Evolutionary conservation across 2,797 vertebrate species (phyloP), one percentile per base, ranked within the genome.

Genomic region (Diceros bicornis): DNA sequence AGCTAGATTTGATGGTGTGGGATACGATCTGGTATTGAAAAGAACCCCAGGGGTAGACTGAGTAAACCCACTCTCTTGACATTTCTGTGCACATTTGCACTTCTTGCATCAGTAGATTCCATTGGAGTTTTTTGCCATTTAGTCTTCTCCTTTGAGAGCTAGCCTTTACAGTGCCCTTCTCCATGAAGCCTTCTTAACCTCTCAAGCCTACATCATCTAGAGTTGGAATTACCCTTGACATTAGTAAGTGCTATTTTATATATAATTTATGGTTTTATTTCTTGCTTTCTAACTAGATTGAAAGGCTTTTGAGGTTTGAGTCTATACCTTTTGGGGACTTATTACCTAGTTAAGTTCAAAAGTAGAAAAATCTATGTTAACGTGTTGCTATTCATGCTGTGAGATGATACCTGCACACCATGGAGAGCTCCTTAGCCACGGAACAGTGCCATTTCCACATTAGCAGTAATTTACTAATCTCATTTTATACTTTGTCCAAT

Each of bases 141-240:
- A 25, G 18, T 34, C 84, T 83, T 87, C 21, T 89, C 52, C 83
- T 81, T 52, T 87, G 75, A 95, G 62, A 94, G 61, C 7, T n/a
- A 75, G 37, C 18, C 44, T 96, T 74, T 83, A 50, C 59, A 41
- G 1, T 81, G 27, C 83, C 37, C 32, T 94, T 88, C 85, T 74
- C 27, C 47, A 17, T 52, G n/a, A 97, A 93, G 47, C 20, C 82
- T 78, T 95, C 55, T 88, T 20, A 37, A 4, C 37, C 52, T 89
- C 44, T 55, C 27, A 79, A n/a, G 11, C 7, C 13, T 86, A 1
- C 1, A 37, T 57, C 52, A 44, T 75, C 10, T 93, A 2, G 72
- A 84, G 32, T 57, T 97, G 55, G 14, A 93, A 89, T 91, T 93
- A 50, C 21, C 25, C 12, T 95, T 91, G 79, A 68, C 6, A 37